phyloP scores from a whole-genome alignment of 2,888 invertebrate genomes.

The Neoaliturus tenellus region DNA sequence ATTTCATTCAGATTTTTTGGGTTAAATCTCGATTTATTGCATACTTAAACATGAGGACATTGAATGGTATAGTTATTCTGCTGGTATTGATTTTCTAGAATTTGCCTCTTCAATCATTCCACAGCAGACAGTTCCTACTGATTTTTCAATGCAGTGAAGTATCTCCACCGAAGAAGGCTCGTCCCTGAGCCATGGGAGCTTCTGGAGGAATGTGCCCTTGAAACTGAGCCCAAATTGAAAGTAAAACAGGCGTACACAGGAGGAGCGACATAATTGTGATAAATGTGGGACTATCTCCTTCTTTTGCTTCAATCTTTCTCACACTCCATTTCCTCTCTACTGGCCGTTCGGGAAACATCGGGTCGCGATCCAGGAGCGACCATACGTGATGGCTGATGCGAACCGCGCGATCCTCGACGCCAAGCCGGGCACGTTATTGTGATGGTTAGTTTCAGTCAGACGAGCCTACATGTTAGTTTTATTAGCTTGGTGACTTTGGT shows the following conservation, averaged over 20 bases:
- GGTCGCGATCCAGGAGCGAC: neutral
- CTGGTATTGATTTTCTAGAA: too few relatives aligned
- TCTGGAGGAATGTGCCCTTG: slow-evolving; percentile 46
- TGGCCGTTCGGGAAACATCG: slow-evolving; percentile 56
- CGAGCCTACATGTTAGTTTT: too few relatives aligned
- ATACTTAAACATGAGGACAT: too few relatives aligned
- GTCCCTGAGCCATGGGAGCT: slow-evolving; percentile 23
- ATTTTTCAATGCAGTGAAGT: neutral
- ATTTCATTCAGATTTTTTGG: too few relatives aligned
- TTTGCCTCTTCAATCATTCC: too few relatives aligned
- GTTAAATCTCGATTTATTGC: too few relatives aligned
- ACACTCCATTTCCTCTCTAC: slow-evolving; percentile 62
- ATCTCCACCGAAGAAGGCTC: neutral
- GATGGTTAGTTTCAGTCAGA: too few relatives aligned
- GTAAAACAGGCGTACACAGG: slow-evolving; percentile 35
- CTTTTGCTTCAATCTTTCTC: slow-evolving; percentile 60
- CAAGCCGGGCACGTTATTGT: too few relatives aligned
- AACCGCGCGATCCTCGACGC: neutral
- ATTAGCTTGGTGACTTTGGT: too few relatives aligned
- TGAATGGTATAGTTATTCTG: too few relatives aligned
- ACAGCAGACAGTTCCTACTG: neutral
- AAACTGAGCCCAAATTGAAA: slow-evolving; percentile 43
- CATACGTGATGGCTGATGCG: neutral
- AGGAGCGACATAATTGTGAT: slow-evolving; percentile 59
- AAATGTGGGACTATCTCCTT: slow-evolving; percentile 63